phyloP scores from a whole-genome alignment of 2,888 invertebrate species.

The Cerceris ruficornis region DNA sequence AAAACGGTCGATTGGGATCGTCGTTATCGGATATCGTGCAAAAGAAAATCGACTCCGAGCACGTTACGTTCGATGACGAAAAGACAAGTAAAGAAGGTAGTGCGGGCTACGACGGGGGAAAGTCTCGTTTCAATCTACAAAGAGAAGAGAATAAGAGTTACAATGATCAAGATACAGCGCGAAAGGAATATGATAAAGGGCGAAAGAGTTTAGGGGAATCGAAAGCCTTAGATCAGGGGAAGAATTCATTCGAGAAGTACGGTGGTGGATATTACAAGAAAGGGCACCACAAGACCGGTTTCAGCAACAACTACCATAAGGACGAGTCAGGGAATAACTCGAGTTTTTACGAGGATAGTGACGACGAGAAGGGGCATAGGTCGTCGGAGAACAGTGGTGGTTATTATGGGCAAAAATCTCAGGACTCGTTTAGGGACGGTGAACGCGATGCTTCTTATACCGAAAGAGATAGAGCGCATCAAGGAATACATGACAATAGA shows the following conservation, averaged over 20 bases:
- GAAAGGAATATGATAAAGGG: constrained; percentile 82
- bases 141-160: constrained; percentile 82
- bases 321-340: constrained; percentile 88
- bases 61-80: constrained; percentile 54
- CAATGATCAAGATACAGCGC: constrained; percentile 82
- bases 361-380: constrained; percentile 81
- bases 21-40: constrained; percentile 44
- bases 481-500: constrained; percentile 58
- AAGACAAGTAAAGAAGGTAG: constrained; percentile 51
- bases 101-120: constrained; percentile 51
- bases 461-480: constrained; percentile 43
- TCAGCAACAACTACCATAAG: constrained; percentile 87
- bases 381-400: constrained; percentile 76
- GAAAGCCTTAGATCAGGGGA: constrained; percentile 58
- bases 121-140: constrained; percentile 48
- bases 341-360: constrained; percentile 86
- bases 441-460: constrained; percentile 50
- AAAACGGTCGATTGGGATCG: constrained; percentile 26
- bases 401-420: constrained; percentile 69
- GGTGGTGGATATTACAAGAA: constrained; percentile 84
- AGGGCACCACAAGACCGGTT: constrained; percentile 87
- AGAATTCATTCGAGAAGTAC: constrained; percentile 61
- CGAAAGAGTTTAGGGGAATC: constrained; percentile 82
- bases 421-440: constrained; percentile 62
- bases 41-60: constrained; percentile 50